Evolutionary conservation across 2,888 invertebrate species (phyloP), one percentile per base, ranked within the genome.

Genomic region (Leptinotarsa haldemani): DNA sequence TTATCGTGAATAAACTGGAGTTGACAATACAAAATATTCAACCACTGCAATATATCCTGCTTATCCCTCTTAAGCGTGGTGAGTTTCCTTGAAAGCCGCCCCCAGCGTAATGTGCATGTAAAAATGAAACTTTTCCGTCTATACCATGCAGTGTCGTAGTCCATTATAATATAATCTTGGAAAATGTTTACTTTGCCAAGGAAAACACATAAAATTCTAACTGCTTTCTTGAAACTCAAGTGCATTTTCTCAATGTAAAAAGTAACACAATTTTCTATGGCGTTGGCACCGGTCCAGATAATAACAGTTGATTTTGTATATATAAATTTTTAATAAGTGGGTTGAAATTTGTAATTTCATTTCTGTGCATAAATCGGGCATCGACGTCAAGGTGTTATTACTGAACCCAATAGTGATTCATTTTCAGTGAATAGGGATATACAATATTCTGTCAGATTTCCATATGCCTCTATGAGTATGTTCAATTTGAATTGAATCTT

Each of bases 191-290:
- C 61, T 58, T 66, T 63, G 20, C 67, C 61, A 66, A 47, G 61
- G 64, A 70, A 70, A 66, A 70, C 73, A 65, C 73, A 69, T 73
- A 72, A 74, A 77, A 70, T 68, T 73, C 47, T 65, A 74, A 74
- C 70, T 50, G 71, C 63, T 71, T 69, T 71, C 61, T 69, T 46
- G 58, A 64, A 69, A 74, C 56, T 71, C 71, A 71, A 74, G 40
- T 77, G 73, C 71, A 73, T 69, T 70, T 69, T 47, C 74, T 47
- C 52, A 20, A 67, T 40, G 16, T 53, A 74, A 65, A 70, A 53
- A 70, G 20, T 52, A 66, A 66, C 53, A 67, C 15, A 52, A 50
- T 70, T 70, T 50, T 30, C 47, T 64, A 47, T 63, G 47, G 64
- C 25, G 50, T 64, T 67, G 70, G 66, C 64, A 53, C 16, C 66